Base-by-base conservation (phyloP, 2,888 invertebrate species). In the Cheilosia pagana region DNA sequence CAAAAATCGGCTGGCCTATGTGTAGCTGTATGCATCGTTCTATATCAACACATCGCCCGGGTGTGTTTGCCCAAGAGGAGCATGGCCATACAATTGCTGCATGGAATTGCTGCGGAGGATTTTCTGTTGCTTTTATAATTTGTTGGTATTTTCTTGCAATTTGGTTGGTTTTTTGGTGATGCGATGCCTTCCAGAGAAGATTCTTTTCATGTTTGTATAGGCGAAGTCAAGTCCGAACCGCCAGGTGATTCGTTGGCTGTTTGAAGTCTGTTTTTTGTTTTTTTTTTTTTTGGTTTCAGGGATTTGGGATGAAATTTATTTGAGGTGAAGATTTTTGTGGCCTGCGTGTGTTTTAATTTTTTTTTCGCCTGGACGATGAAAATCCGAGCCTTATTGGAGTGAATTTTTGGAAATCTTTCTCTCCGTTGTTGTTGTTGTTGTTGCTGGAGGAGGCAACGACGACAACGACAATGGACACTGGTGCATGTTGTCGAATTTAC, bases 401-500 rank as follows among this genome's bases (percentile, higher is more conserved):
- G 76, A 76, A 76, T 59, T 76, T 76, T 70, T 71, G 75, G 43
- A 41, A 48, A 60, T 65, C 35, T 71, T 72, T 65, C 16, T 57
- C 39, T 59, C n/a, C 19, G 8, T 70, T 19, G 52, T 60, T 77
- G 41, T 68, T 77, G 48, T 68, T 43, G 43, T 4, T 35, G 19
- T 35, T n/a, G 25, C 28, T 21, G 19, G 16, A 19, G 19, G 25
- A 25, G 14, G 41, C 21, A 50, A 1, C n/a, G 35, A 59, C 19
- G 50, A 57, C 6, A 10, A 48, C 45, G 45, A 68, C 59, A 60
- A 68, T 25, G 65, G 65, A 81, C 76, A 59, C 50, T 65, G 81
- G 81, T 81, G 76, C 77, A 87, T 87, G 86, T 87, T 85, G 78
- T 87, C 85, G 85, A 85, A 87, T 87, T 87, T 85, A 85, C 86